Base-by-base conservation (phyloP, 2,797 vertebrate species). In the Mormyrops boulengeri region DNA sequence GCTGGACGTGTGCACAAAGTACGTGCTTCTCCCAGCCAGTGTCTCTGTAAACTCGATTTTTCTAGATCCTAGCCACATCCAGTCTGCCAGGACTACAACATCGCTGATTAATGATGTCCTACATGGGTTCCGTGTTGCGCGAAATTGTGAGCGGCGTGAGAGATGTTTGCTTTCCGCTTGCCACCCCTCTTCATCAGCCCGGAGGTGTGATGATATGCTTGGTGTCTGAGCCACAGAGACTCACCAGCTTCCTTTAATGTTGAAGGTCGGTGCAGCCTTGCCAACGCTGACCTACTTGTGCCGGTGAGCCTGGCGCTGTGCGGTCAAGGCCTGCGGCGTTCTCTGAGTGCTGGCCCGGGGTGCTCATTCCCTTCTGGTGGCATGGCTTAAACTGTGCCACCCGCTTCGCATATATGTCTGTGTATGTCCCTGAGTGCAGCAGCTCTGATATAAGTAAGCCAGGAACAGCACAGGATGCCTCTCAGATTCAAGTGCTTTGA, bases 231-330 rank as follows among this genome's bases (percentile, higher is more conserved):
- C 9, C 34, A 19, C 57, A 22, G 57, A 17, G 12, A 62, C 7
- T 2, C 57, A 17, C 19, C 87, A 11, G 22, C 34, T 30, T 34
- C 38, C 87, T 34, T 87, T 60, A 88, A 91, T 92, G 91, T 92
- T 91, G 53, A 87, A 60, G 85, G 85, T 60, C 53, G 30, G 85
- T 26, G 26, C 26, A 57, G 91, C 85, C 60, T 89, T 94, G 92
- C 92, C 92, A 94, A 92, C 91, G 90, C 89, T 95, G 95, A 94
- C 95, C 95, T 93, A 95, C 91, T 94, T 96, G 93, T 87, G 91
- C 57, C 80, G 85, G 62, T 90, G 89, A 93, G 91, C 88, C 92
- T 91, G 90, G 69, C 91, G 88, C 91, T 93, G 93, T 92, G 92
- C 91, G 92, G 88, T 92, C 91, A 91, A 50, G 89, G 91, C 91